These are phyloP conservation scores for Nothocercus julius DNA, from an alignment of 2,113 vertebrate species.

Conservation along the genomic window DNA sequence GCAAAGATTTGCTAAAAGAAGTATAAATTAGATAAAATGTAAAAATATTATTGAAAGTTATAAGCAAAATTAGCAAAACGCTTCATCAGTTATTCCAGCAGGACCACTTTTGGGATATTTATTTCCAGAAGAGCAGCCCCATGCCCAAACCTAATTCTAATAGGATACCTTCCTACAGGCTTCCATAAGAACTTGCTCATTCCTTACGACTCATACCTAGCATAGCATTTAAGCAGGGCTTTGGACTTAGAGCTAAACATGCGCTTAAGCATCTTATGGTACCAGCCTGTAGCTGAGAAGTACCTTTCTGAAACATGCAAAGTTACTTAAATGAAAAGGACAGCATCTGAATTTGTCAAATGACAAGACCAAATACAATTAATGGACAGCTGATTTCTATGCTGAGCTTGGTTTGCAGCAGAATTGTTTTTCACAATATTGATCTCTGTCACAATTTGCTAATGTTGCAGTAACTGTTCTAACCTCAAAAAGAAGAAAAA, in stretches of 20 bases:
- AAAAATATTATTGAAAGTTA: not conserved
- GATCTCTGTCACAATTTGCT: not conserved
- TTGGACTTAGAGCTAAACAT: not conserved
- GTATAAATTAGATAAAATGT: not conserved
- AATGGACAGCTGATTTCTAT: not conserved
- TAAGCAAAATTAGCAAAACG: not conserved
- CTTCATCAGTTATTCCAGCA: not conserved
- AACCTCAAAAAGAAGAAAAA: not conserved
- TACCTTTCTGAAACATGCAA: rapidly evolving
- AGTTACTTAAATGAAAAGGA: not conserved
- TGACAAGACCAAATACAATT: not conserved
- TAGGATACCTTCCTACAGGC: not conserved
- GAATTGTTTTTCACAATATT: not conserved
- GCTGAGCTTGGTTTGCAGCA: not conserved
- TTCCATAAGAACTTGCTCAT: not conserved
- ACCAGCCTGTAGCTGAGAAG: not conserved
- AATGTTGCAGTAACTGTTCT: not conserved
- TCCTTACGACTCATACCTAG: not conserved
- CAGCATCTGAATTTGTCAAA: not conserved
- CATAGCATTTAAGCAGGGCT: not conserved
- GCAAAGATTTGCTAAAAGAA: not conserved
- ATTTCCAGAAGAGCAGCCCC: not conserved
- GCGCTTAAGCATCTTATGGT: not conserved
- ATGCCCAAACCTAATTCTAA: not conserved
- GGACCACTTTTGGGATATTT: not conserved